Conservation (phyloP, 2,797 vertebrate species). For the Furcifer pardalis region DNA sequence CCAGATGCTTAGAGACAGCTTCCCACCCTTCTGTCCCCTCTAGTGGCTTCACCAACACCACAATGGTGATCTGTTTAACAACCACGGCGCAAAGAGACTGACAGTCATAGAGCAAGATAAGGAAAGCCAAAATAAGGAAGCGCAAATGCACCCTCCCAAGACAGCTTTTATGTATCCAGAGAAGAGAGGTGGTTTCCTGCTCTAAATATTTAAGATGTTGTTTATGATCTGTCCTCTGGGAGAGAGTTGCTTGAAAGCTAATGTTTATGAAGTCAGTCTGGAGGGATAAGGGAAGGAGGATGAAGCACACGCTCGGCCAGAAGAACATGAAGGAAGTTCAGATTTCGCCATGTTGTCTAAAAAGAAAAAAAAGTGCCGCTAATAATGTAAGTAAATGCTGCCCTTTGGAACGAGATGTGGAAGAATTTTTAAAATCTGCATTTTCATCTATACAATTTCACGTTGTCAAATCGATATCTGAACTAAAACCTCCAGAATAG, state of each 20-base stretch:
- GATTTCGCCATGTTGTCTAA: background rate
- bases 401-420: background rate
- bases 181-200: constrained; percentile 69
- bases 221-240: constrained; percentile 66
- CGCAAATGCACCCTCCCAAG: constrained; percentile 65
- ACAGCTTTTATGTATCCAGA: constrained; percentile 67
- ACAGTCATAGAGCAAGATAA: constrained; percentile 60
- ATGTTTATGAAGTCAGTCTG: constrained; percentile 73
- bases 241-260: constrained; percentile 67
- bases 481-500: background rate
- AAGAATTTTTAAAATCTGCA: background rate
- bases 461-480: background rate
- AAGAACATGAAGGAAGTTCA: background rate
- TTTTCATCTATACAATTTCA: background rate
- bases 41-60: background rate
- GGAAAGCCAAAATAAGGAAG: constrained; percentile 56
- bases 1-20: background rate
- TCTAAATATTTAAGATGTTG: constrained; percentile 73
- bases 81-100: constrained; percentile 41
- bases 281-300: constrained; percentile 60
- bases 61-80: constrained; percentile 44
- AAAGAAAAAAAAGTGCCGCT: background rate
- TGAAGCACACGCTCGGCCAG: constrained; percentile 42
- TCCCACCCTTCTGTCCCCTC: background rate
- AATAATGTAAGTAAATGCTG: background rate